Percentiles rank a stretch among this genome's conserved stretches.
phyloP scores from a whole-genome alignment of 2,113 vertebrate genomes.

The Paracanthobrama guichenoti region DNA sequence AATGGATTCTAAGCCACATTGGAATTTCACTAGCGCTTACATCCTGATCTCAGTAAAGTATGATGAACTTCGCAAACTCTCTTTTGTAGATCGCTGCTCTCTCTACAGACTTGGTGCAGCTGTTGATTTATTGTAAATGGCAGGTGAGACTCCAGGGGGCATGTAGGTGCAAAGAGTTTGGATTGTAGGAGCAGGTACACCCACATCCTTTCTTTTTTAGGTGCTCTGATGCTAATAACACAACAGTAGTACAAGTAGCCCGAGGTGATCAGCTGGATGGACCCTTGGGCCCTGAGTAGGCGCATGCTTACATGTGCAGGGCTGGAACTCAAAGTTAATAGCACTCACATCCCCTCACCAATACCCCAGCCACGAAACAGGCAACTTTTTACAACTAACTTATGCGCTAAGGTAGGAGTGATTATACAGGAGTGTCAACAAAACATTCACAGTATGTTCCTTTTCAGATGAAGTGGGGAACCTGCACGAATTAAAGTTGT shows the following conservation, averaged over 20 bases:
- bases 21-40: neutral
- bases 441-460: slow-evolving; percentile 15
- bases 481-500: neutral
- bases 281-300: slow-evolving; percentile 19
- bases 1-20: neutral
- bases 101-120: neutral
- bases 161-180: slow-evolving; percentile 23
- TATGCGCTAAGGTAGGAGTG: slow-evolving; percentile 8
- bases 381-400: slow-evolving; percentile 4
- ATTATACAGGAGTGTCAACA: slow-evolving; percentile 36
- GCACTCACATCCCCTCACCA: slow-evolving; percentile 16
- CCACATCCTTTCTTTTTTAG: slow-evolving; percentile 19
- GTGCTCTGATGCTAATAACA: slow-evolving; percentile 38
- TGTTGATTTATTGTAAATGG: slow-evolving; percentile 10
- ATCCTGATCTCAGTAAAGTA: neutral
- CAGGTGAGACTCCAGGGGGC: slow-evolving; percentile 23
- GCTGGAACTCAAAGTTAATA: slow-evolving; percentile 19
- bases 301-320: neutral
- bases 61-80: neutral
- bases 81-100: neutral
- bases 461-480: slow-evolving; percentile 23
- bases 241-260: slow-evolving; percentile 34
- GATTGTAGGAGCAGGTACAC: slow-evolving; percentile 35
- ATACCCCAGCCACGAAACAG: neutral
- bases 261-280: slow-evolving; percentile 19